phyloP scores from a whole-genome alignment of 1,140 invertebrate genomes.

The Drosophila oshimai region DNA sequence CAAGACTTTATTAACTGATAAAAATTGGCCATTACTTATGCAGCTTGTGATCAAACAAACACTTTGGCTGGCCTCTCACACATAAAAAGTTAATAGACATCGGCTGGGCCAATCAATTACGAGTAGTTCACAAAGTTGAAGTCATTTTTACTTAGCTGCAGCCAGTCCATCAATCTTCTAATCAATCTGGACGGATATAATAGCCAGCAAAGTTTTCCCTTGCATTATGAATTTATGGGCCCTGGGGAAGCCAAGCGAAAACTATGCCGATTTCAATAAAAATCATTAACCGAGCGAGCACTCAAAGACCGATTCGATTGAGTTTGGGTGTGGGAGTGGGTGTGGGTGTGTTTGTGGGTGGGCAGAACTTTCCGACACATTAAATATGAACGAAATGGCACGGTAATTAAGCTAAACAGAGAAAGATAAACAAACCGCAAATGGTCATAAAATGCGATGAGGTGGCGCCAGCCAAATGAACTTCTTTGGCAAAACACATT shows the following conservation, averaged over 20 bases:
- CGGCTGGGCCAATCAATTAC: conserved; percentile 19
- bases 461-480: conserved; percentile 22
- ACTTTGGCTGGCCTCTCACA: neutral
- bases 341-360: too few species aligned
- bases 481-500: conserved; percentile 39
- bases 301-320: conserved; percentile 21
- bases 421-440: conserved; percentile 42
- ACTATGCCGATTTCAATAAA: conserved; percentile 56
- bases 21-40: neutral
- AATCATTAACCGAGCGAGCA: conserved; percentile 42
- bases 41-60: neutral
- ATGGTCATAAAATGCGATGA: conserved; percentile 32
- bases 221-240: conserved; percentile 54
- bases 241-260: conserved; percentile 4
- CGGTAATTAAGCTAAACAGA: conserved; percentile 45
- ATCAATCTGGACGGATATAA: conserved; percentile 37
- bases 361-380: conserved; percentile 53
- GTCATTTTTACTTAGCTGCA: conserved; percentile 17
- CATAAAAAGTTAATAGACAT: neutral
- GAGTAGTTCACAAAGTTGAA: conserved; percentile 8
- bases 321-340: conserved; percentile 8
- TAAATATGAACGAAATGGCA: conserved; percentile 52
- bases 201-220: conserved; percentile 26
- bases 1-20: neutral
- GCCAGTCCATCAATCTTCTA: conserved; percentile 29